Evolutionary conservation across 1,140 invertebrate genomes (phyloP).

Genomic region (Zaprionus kolodkinae): DNA sequence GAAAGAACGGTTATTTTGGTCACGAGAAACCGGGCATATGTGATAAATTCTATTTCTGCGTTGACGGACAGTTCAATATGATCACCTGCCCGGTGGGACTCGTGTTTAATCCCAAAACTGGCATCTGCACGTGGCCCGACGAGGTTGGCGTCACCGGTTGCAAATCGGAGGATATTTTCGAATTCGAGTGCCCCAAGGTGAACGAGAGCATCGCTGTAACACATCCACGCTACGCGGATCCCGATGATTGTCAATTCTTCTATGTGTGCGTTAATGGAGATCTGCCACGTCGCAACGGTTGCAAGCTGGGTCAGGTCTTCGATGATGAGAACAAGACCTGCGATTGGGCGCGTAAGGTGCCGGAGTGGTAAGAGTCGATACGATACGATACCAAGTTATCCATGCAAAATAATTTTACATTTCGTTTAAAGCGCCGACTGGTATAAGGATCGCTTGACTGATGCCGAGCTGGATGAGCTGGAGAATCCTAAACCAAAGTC

Average conservation of each 20-base stretch:
- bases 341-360: slow-evolving; percentile 94
- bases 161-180: slow-evolving; percentile 92
- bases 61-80: slow-evolving; percentile 94
- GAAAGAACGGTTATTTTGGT: slow-evolving; percentile 94
- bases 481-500: slow-evolving; percentile 89
- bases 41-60: slow-evolving; percentile 96
- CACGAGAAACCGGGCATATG: slow-evolving; percentile 92
- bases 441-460: slow-evolving; percentile 94
- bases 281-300: slow-evolving; percentile 92
- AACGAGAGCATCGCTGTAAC: slow-evolving; percentile 89
- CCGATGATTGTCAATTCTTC: slow-evolving; percentile 96
- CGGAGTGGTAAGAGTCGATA: slow-evolving; percentile 91
- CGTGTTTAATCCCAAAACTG: slow-evolving; percentile 94
- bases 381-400: background rate
- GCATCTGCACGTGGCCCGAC: slow-evolving; percentile 96
- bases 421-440: slow-evolving; percentile 89
- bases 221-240: slow-evolving; percentile 94
- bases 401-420: background rate
- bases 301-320: slow-evolving; percentile 95
- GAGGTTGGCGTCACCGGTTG: slow-evolving; percentile 94
- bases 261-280: slow-evolving; percentile 96
- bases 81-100: slow-evolving; percentile 94
- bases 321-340: slow-evolving; percentile 92
- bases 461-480: slow-evolving; percentile 90
- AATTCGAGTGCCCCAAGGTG: slow-evolving; percentile 93